Evolutionary conservation across 2,113 vertebrate genomes (phyloP).

Genomic region (Dendrocopos noguchii): DNA sequence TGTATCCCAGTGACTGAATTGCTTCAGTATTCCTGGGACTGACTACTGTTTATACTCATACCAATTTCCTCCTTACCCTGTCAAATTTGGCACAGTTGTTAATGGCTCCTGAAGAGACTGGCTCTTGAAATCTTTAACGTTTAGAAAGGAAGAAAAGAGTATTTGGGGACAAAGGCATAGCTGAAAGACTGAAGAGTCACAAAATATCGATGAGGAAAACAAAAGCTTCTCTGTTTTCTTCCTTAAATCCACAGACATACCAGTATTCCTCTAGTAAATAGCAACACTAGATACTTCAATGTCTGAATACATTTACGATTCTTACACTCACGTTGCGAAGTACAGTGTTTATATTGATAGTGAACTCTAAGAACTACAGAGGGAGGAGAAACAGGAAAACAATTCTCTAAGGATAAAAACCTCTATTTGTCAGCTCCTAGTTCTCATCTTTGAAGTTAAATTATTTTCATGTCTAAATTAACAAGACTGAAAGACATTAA

Average conservation of each 20-base stretch:
- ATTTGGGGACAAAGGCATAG: neutral
- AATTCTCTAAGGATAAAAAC: neutral
- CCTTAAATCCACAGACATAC: neutral
- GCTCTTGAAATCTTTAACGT: rapidly evolving
- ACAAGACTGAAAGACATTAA: neutral
- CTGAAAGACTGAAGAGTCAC: neutral
- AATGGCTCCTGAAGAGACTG: neutral
- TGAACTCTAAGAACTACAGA: neutral
- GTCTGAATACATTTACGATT: neutral
- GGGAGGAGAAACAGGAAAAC: neutral
- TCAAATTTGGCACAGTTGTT: neutral
- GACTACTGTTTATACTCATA: neutral
- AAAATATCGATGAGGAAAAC: neutral
- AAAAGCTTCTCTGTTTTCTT: neutral
- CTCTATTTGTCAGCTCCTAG: neutral
- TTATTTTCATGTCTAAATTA: neutral
- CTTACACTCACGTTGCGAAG: neutral
- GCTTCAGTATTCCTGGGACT: neutral
- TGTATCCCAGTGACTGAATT: neutral
- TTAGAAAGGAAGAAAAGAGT: neutral
- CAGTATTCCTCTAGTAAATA: neutral
- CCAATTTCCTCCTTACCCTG: neutral
- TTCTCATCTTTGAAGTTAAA: neutral
- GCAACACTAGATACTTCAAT: neutral
- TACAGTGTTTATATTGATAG: neutral